Evolutionary conservation across 1,140 invertebrate species (phyloP), one percentile per base, ranked within the genome.

Genomic region (Drosophila pectinifera): DNA sequence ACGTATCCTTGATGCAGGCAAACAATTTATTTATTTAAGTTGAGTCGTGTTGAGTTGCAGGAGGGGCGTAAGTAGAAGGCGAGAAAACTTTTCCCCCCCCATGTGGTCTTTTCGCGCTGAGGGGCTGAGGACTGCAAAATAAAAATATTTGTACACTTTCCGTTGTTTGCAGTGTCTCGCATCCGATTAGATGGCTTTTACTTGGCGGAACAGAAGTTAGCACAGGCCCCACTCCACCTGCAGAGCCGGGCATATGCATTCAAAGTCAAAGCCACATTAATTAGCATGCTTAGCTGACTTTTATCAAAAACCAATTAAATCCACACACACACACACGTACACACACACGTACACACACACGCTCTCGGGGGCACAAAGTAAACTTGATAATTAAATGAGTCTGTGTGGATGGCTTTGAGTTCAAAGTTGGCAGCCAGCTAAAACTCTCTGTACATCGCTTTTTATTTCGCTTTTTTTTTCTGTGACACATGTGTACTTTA

Each of bases 261-360:
- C 67, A 77, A 78, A 78, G 74, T 69, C 74, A 78, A 78, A 77
- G 75, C 58, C 73, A 69, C 84, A 83, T 78, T 89, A 89, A 89
- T 89, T 89, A 89, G 73, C 80, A 89, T 89, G 84, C 85, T 82
- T 84, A 90, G 84, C 73, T 90, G 65, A 89, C 77, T 88, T 89
- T 89, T 89, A 90, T 89, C 73, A 89, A 90, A 86, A 89, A 90
- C 84, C 84, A 89, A 89, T 89, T 89, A 89, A 89, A 69, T 74
- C 65, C 62, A 57, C 73, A 75, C 53, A 61, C 20, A 51, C 55
- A 39, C 31, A 53, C 43, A 26, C 26, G 57, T n/a, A n/a, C n/a
- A n/a, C n/a, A n/a, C 62, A 57, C 73, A 75, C 53, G 57, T 16
- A 51, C 55, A 39, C 31, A 53, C 43, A 26, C 26, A 57, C 31